A percentile compares a stretch with the other conserved stretches of the same genome.
These are phyloP conservation scores for Calycopis cecrops DNA, from an alignment of 1,140 invertebrate species.

Conservation along the genomic window DNA sequence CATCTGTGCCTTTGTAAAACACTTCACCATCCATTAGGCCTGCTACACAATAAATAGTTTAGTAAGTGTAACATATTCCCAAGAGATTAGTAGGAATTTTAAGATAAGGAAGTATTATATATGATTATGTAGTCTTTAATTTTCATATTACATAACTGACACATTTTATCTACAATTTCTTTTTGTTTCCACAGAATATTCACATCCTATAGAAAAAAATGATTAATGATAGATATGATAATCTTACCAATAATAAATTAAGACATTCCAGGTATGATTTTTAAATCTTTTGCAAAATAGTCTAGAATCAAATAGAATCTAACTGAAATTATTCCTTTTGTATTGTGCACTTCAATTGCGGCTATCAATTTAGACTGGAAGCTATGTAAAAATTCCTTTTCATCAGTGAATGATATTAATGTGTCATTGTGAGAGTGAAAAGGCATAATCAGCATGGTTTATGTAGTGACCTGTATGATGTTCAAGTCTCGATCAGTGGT, in stretches of 20 bases:
- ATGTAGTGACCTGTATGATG: not conserved
- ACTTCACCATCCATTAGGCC: constrained; percentile 13
- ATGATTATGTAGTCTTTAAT: constrained; percentile 10
- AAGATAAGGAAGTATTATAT: constrained; percentile 13
- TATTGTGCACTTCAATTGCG: no score
- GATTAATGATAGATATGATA: no score
- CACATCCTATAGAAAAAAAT: no score
- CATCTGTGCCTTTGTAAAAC: constrained; percentile 14
- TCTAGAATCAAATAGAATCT: constrained; percentile 13
- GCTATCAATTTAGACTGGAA: not conserved
- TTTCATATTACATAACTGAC: no score
- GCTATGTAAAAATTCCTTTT: no score
- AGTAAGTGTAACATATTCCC: constrained; percentile 2
- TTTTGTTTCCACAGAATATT: no score
- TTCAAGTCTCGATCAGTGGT: no score
- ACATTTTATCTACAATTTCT: not conserved
- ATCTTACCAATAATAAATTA: constrained; percentile 1
- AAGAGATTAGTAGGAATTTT: constrained; percentile 14
- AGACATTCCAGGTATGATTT: constrained; percentile 62
- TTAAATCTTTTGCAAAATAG: constrained; percentile 26
- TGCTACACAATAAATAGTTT: constrained; percentile 1
- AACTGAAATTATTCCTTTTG: no score
- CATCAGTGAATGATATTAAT: no score
- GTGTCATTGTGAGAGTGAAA: no score
- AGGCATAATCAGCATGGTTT: no score